These are phyloP conservation scores for Drosophila rufa DNA, from an alignment of 1,140 invertebrate species.

Conservation along the genomic window DNA sequence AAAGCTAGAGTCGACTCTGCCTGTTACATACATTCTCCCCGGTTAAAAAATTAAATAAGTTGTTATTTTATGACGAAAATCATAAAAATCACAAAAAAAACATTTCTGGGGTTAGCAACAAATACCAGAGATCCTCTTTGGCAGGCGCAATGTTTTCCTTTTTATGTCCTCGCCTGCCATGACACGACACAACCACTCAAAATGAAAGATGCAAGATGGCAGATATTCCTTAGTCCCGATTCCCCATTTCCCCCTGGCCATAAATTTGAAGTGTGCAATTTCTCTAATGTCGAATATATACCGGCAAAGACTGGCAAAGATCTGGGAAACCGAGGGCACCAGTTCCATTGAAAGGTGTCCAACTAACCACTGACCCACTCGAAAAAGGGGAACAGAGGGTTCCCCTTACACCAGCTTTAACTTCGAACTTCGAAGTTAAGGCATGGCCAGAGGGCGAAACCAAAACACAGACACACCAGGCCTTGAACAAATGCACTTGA, in stretches of 20 bases:
- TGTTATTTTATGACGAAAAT: too few relatives aligned
- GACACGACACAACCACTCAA: constrained; percentile 48
- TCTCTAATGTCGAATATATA: constrained; percentile 34
- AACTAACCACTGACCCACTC: constrained; percentile 50
- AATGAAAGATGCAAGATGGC: constrained; percentile 19
- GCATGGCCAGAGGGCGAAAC: constrained; percentile 20
- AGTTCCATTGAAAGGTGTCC: constrained; percentile 18
- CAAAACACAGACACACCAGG: constrained; percentile 1
- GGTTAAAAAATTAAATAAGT: too few relatives aligned
- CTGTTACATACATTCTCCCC: too few relatives aligned
- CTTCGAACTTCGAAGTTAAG: constrained; percentile 1
- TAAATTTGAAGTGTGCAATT: constrained; percentile 57
- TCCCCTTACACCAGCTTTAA: constrained; percentile 3
- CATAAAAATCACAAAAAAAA: background rate
- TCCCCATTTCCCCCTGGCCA: constrained; percentile 12
- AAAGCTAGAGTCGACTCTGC: too few relatives aligned
- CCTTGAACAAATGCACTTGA: background rate
- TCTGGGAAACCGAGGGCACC: background rate
- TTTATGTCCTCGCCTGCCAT: constrained; percentile 47
- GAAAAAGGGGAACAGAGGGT: constrained; percentile 25
- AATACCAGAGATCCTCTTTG: background rate
- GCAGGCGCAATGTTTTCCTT: constrained; percentile 41
- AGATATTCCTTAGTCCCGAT: background rate
- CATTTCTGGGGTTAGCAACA: constrained; percentile 13
- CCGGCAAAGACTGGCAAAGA: constrained; percentile 5